Base-by-base conservation (phyloP, 2,797 vertebrate genomes). In the Diglossa cyanea region DNA sequence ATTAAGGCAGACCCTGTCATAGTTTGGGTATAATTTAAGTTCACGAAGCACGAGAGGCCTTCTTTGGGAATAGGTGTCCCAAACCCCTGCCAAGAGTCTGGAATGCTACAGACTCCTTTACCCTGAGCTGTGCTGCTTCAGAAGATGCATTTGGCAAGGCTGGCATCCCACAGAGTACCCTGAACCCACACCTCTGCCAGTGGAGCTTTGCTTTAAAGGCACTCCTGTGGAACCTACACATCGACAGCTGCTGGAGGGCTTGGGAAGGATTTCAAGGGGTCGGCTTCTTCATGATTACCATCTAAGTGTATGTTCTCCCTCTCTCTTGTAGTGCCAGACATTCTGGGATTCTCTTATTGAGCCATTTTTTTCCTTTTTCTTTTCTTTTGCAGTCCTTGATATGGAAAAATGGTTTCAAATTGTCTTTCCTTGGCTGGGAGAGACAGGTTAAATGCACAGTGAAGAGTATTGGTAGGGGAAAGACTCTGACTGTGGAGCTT, bases 161-260 rank as follows among this genome's bases (percentile, higher is more conserved):
- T 51, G 1, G 1, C 11, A 17, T 62, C 30, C 11, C 13, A 71
- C 26, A 8, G 40, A 42, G 33, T 50, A 40, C 30, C 28, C 17
- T 44, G 54, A 88, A 20, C 24, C 5, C 33, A 39, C 14, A 18
- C 7, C 17, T 85, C 37, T 54, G 25, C 61, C 35, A 33, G 44
- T 13, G 31, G 35, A 88, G 40, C 83, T 88, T 73, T 62, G 53
- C 47, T 57, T 73, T 48, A 26, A 51, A 42, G 45, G 23, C 20
- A 10, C 7, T 78, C 10, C 8, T 8, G 3, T 66, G 45, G 53
- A 82, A 20, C 0, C 0, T 24, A 4, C 1, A 0, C 6, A 2
- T 2, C 26, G 40, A 18, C 17, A 79, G 42, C 42, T 72, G 11
- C 33, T 90, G n/a, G 18, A 87, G 18, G 19, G 35, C 57, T 31